Evolutionary conservation across 2,888 invertebrate genomes (phyloP), one percentile per base, ranked within the genome.

Genomic region (Drosophila pullipes): DNA sequence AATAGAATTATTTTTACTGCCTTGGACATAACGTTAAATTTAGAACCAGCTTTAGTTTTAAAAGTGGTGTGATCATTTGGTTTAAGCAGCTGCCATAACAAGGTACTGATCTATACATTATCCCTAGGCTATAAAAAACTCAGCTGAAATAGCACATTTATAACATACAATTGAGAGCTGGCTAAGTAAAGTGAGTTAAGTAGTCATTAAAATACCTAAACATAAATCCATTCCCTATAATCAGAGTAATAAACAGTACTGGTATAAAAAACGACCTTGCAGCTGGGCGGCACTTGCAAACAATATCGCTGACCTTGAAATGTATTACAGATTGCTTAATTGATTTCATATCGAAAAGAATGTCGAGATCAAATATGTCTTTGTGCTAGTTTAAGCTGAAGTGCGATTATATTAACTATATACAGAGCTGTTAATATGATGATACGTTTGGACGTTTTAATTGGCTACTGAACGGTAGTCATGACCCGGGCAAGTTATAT

Each of bases 331-430:
- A 82, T 78, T 74, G 69, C 35, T 82, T 75, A 80, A 85, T 83
- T 83, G 83, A 83, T 87, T 76, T 35, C 22, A 70, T 67, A 73
- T 73, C 64, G 61, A 62, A 68, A 75, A 71, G 77, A 86, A 83
- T 82, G 83, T 70, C 63, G 55, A 77, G 69, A 55, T 68, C 58
- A 49, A 74, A 82, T 67, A 53, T 74, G 64, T 71, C 61, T 70
- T 72, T 78, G 73, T 58, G 11, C 44, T 2, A 25, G 25, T 47
- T 55, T 37, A 6, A 16, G 39, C 18, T 77, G 52, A 74, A 71
- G 53, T 74, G 57, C 69, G 70, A 55, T 62, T 44, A 50, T 49
- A 52, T 39, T 66, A 53, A 62, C 25, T 69, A 50, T 83, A 69
- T 61, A 78, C 49, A 50, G 62, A 71, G 35, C 31, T 53, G 59